These are phyloP conservation scores for Aphelenchoides fujianensis DNA, from an alignment of 1,140 invertebrate species.

Conservation along the genomic window DNA sequence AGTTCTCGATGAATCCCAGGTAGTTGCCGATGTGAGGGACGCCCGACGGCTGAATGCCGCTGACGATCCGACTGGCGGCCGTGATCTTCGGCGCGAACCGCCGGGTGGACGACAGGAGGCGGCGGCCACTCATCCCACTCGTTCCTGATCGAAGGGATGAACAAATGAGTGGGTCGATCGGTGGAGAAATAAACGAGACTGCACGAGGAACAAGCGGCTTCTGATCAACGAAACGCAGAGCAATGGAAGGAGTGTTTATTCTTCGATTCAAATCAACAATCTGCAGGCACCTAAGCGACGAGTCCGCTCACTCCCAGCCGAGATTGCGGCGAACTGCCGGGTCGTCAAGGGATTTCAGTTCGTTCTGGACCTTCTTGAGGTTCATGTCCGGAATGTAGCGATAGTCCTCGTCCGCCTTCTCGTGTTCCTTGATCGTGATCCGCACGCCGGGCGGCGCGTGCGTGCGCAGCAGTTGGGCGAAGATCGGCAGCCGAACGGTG, in stretches of 20 bases:
- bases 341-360: constrained; percentile 57
- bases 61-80: constrained; percentile 69
- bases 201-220: too few species aligned
- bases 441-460: constrained; percentile 56
- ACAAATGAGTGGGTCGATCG: too few species aligned
- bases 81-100: constrained; percentile 7
- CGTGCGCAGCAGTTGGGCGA: constrained; percentile 47
- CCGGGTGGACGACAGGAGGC: background rate
- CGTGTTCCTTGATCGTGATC: constrained; percentile 58
- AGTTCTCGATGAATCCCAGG: constrained; percentile 83
- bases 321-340: constrained; percentile 49
- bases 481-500: constrained; percentile 51
- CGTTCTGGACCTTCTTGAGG: constrained; percentile 55
- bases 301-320: constrained; percentile 55
- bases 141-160: too few species aligned
- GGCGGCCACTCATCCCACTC: too few species aligned
- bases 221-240: too few species aligned
- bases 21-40: constrained; percentile 92
- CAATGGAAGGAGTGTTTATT: constrained; percentile 1
- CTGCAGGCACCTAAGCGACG: too few species aligned
- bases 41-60: constrained; percentile 93
- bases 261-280: background rate
- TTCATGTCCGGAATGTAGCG: constrained; percentile 59
- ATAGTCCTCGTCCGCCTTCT: constrained; percentile 53
- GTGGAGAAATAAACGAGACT: too few species aligned